Evolutionary conservation across 1,140 invertebrate genomes (phyloP).

Genomic region (Acromyrmex heyeri): DNA sequence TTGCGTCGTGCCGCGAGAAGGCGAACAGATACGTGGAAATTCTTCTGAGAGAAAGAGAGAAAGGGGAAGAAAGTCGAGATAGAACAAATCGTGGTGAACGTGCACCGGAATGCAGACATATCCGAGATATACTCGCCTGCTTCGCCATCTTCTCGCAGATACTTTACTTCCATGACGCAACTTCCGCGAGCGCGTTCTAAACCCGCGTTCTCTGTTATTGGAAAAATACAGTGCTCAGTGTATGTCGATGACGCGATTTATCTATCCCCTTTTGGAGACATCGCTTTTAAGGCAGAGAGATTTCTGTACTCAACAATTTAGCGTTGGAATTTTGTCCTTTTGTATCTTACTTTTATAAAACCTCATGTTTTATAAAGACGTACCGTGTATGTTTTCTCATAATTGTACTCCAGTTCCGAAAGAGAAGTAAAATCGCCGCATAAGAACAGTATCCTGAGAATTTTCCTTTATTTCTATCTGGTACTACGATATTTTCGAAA

Average conservation of each 20-base stretch:
- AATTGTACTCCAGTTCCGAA: not conserved
- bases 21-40: slow-evolving; percentile 52
- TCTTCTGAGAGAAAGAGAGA: not conserved
- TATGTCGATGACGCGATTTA: slow-evolving; percentile 49
- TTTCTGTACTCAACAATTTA: slow-evolving; percentile 22
- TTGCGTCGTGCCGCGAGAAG: slow-evolving; percentile 43
- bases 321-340: not conserved
- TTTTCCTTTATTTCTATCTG: slow-evolving; percentile 52
- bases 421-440: not conserved
- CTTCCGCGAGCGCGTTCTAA: slow-evolving; percentile 36
- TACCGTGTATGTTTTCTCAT: not conserved
- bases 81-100: slow-evolving; percentile 57
- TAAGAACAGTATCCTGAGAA: slow-evolving; percentile 26
- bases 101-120: slow-evolving; percentile 58
- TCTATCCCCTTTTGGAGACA: not conserved
- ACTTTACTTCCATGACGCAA: slow-evolving; percentile 56
- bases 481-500: slow-evolving; percentile 50
- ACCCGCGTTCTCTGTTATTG: slow-evolving; percentile 41
- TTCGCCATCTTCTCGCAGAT: slow-evolving; percentile 33
- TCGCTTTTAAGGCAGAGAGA: slow-evolving; percentile 33
- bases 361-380: not conserved
- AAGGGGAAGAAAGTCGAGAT: slow-evolving; percentile 10
- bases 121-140: slow-evolving; percentile 47
- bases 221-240: slow-evolving; percentile 24
- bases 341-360: not conserved